Percentiles rank a stretch among this genome's conserved stretches.
These are phyloP conservation scores for Diplolepis rosae DNA, from an alignment of 2,888 invertebrate genomes.

Conservation along the genomic window DNA sequence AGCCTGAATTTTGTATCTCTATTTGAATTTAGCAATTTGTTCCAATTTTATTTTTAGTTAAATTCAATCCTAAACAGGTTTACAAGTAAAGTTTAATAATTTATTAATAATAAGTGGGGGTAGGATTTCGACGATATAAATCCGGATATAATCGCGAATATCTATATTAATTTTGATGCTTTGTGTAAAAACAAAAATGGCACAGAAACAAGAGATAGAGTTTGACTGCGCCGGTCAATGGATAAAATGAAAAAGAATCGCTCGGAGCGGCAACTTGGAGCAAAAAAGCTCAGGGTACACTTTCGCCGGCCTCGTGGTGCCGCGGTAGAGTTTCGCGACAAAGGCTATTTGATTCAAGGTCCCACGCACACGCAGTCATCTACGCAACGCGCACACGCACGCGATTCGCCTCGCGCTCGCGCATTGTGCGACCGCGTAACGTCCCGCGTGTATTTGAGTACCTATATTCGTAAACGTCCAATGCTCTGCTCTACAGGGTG, in stretches of 20 bases:
- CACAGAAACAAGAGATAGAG: conserved; percentile 44
- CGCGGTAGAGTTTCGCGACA: conserved; percentile 71
- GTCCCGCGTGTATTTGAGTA: conserved; percentile 62
- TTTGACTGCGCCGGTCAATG: conserved; percentile 21
- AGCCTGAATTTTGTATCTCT: too few species aligned
- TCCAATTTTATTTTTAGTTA: too few species aligned
- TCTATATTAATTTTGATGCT: conserved; percentile 46
- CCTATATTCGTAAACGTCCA: conserved; percentile 71
- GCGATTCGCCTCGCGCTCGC: conserved; percentile 48
- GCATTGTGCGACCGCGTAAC: conserved; percentile 36
- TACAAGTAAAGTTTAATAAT: too few species aligned
- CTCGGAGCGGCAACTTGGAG: conserved; percentile 49
- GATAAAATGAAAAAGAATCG: conserved; percentile 54
- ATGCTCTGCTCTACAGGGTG: conserved; percentile 57
- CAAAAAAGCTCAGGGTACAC: conserved; percentile 71
- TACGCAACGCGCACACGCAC: conserved; percentile 49
- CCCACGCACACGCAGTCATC: conserved; percentile 63
- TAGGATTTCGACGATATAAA: too few species aligned
- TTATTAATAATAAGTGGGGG: conserved; percentile 27
- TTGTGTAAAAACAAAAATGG: conserved; percentile 50
- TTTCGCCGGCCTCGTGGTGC: conserved; percentile 72
- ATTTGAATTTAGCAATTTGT: too few species aligned
- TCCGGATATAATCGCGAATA: conserved; percentile 39
- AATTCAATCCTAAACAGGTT: too few species aligned
- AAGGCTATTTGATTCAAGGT: conserved; percentile 74